phyloP scores from a whole-genome alignment of 2,888 invertebrate species.

The Argyra leucocephala region DNA sequence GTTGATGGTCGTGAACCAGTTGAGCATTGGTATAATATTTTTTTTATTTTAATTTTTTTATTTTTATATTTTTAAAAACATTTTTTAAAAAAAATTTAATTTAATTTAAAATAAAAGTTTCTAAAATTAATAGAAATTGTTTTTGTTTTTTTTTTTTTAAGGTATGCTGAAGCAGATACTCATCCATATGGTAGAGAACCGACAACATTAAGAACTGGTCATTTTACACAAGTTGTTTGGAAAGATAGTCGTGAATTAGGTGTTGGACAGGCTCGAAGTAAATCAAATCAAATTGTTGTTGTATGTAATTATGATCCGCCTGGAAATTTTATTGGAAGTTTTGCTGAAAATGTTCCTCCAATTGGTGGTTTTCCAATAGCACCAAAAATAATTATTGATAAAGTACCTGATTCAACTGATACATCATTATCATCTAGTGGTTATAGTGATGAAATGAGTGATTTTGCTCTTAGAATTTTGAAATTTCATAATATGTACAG shows the following conservation, averaged over 20 bases:
- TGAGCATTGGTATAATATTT: slow-evolving; percentile 39
- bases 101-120: too few species aligned
- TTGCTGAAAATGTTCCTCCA: slow-evolving; percentile 61
- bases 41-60: not conserved
- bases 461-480: slow-evolving; percentile 46
- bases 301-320: slow-evolving; percentile 83
- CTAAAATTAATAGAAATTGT: not conserved
- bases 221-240: slow-evolving; percentile 76
- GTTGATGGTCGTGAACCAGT: slow-evolving; percentile 44
- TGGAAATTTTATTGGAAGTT: slow-evolving; percentile 74
- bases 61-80: slow-evolving; percentile 7
- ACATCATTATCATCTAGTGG: slow-evolving; percentile 27
- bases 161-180: slow-evolving; percentile 54
- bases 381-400: slow-evolving; percentile 28
- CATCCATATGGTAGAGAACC: slow-evolving; percentile 57
- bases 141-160: slow-evolving; percentile 11
- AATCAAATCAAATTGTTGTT: slow-evolving; percentile 69
- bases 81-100: not conserved
- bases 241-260: slow-evolving; percentile 64
- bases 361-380: slow-evolving; percentile 38
- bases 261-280: slow-evolving; percentile 56
- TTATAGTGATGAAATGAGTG: slow-evolving; percentile 30
- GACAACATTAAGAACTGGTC: slow-evolving; percentile 58
- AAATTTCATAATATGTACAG: slow-evolving; percentile 54
- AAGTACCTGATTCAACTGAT: slow-evolving; percentile 27